Conservation (phyloP, 2,797 vertebrate species). For the Takifugu rubripes region DNA sequence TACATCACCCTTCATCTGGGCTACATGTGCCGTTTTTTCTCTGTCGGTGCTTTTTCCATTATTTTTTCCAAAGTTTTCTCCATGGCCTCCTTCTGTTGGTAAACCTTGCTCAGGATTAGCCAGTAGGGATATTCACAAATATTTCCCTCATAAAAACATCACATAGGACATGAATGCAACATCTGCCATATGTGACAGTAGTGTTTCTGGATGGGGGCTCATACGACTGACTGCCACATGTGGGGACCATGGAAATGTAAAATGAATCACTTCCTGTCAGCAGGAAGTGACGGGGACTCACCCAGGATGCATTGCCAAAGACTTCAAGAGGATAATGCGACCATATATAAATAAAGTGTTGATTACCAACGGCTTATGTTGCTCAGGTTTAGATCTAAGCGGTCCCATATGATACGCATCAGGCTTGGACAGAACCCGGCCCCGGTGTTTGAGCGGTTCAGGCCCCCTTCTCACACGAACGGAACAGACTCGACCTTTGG, state of each 20-base stretch:
- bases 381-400: background rate
- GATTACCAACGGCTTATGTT: background rate
- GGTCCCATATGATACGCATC: background rate
- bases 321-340: background rate
- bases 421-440: constrained; percentile 1
- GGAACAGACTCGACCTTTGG: constrained; percentile 15
- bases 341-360: background rate
- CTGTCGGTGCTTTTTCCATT: too few relatives aligned
- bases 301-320: background rate
- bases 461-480: background rate
- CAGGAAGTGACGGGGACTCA: background rate
- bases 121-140: background rate
- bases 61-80: too few relatives aligned
- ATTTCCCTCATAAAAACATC: background rate
- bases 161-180: background rate
- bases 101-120: too few relatives aligned
- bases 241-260: background rate
- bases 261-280: constrained; percentile 4
- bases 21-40: too few relatives aligned
- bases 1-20: too few relatives aligned
- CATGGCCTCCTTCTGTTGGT: too few relatives aligned
- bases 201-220: too few relatives aligned
- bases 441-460: constrained; percentile 3
- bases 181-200: too few relatives aligned
- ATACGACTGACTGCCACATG: background rate